Conservation (phyloP, 2,888 invertebrate species). For the Barypeithes pellucidus region DNA sequence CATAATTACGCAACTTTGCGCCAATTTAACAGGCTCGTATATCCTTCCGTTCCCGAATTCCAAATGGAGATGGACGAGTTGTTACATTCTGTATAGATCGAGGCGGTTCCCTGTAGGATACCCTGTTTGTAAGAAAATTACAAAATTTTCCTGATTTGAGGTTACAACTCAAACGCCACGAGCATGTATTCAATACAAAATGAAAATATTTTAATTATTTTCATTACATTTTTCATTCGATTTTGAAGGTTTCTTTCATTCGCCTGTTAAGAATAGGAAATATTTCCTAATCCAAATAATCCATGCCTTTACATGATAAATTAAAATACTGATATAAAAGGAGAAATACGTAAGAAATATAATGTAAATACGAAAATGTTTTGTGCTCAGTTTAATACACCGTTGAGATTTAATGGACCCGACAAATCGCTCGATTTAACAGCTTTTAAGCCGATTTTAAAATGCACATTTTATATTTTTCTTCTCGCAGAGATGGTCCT, state of each 20-base stretch:
- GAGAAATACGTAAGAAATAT: conserved; percentile 41
- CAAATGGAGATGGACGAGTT: too few species aligned
- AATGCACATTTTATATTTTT: conserved; percentile 51
- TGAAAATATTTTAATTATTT: too few species aligned
- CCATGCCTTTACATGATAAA: not conserved
- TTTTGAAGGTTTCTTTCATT: not conserved
- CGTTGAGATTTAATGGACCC: conserved; percentile 48
- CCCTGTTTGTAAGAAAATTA: too few species aligned
- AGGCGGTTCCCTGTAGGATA: too few species aligned
- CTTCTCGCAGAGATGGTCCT: conserved; percentile 42
- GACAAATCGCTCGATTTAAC: conserved; percentile 51
- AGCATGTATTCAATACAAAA: too few species aligned
- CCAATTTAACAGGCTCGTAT: too few species aligned
- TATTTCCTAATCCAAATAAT: not conserved
- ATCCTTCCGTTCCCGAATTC: too few species aligned
- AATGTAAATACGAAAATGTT: conserved; percentile 42
- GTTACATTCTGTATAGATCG: too few species aligned
- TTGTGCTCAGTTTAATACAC: conserved; percentile 46
- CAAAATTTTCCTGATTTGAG: too few species aligned
- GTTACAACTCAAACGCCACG: too few species aligned
- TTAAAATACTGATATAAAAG: conserved; percentile 13
- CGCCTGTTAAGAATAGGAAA: not conserved
- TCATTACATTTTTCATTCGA: too few species aligned
- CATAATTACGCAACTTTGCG: too few species aligned
- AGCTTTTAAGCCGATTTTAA: conserved; percentile 52